Conservation (phyloP, 2,888 invertebrate genomes). For the Papilio protenor region DNA sequence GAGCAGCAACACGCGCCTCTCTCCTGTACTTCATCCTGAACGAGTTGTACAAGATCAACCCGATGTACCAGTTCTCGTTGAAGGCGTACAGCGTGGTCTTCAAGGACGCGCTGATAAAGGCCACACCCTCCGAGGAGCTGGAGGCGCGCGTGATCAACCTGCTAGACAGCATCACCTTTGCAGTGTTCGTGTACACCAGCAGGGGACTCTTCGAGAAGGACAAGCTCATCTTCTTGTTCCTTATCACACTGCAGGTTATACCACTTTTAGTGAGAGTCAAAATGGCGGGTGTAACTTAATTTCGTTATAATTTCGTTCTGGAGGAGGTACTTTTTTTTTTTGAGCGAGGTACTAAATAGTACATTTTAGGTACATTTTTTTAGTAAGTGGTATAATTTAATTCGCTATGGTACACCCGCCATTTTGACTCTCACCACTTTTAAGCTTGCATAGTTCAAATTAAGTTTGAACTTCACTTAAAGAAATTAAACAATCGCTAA, state of each 20-base stretch:
- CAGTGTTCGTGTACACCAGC: constrained; percentile 94
- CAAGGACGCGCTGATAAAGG: constrained; percentile 90
- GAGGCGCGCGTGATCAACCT: constrained; percentile 89
- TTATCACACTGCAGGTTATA: constrained; percentile 89
- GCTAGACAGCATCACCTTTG: constrained; percentile 94
- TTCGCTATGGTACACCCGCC: too few relatives aligned
- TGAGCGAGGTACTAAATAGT: too few relatives aligned
- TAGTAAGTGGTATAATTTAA: too few relatives aligned
- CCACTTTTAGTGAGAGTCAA: too few relatives aligned
- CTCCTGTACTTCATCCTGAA: constrained; percentile 97
- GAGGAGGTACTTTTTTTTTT: too few relatives aligned
- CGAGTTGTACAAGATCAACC: constrained; percentile 95
- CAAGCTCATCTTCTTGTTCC: constrained; percentile 94
- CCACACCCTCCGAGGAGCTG: constrained; percentile 88
- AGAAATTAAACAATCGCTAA: background rate
- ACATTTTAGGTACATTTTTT: too few relatives aligned
- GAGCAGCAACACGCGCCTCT: constrained; percentile 94
- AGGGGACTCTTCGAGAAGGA: constrained; percentile 96
- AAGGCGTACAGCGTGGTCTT: constrained; percentile 97
- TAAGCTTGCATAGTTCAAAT: background rate
- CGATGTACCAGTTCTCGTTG: constrained; percentile 97
- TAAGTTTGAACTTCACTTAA: background rate
- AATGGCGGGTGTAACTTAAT: too few relatives aligned
- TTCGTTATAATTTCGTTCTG: too few relatives aligned
- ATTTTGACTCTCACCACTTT: too few relatives aligned